These are phyloP conservation scores for Camponotus fellah DNA, from an alignment of 2,888 invertebrate species.

Conservation along the genomic window DNA sequence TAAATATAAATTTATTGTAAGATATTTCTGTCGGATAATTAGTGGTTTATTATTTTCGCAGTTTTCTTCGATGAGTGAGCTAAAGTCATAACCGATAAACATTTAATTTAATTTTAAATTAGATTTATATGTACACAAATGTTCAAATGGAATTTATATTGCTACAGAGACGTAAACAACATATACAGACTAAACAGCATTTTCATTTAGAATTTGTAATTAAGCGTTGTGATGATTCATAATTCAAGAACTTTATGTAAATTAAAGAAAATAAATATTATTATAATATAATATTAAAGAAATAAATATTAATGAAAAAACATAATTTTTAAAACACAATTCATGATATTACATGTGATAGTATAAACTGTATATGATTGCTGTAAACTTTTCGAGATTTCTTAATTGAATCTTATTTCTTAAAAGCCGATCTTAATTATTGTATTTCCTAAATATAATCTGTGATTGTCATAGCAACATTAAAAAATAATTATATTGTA, in stretches of 20 bases:
- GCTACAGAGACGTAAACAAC: background rate
- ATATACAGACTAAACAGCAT: background rate
- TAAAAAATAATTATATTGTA: background rate
- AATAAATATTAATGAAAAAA: too few species aligned
- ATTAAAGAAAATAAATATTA: too few species aligned
- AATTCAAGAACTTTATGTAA: too few species aligned
- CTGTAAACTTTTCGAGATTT: background rate
- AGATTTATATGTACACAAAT: background rate
- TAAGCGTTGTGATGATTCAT: background rate
- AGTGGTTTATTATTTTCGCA: background rate
- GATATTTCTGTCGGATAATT: background rate
- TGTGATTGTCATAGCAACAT: background rate
- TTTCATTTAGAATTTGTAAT: background rate
- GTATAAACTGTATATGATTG: background rate
- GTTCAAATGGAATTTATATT: slow-evolving; percentile 5
- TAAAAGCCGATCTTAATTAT: background rate
- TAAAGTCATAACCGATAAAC: background rate
- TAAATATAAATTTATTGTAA: background rate
- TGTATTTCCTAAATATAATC: background rate
- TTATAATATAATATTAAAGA: too few species aligned
- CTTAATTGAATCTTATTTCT: background rate
- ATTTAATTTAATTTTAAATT: background rate
- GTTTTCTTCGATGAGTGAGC: background rate
- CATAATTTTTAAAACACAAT: too few species aligned
- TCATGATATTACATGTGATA: background rate